Percentiles rank a stretch among this genome's conserved stretches.
phyloP scores from a whole-genome alignment of 2,113 vertebrate genomes.

The Myotis brandtii region DNA sequence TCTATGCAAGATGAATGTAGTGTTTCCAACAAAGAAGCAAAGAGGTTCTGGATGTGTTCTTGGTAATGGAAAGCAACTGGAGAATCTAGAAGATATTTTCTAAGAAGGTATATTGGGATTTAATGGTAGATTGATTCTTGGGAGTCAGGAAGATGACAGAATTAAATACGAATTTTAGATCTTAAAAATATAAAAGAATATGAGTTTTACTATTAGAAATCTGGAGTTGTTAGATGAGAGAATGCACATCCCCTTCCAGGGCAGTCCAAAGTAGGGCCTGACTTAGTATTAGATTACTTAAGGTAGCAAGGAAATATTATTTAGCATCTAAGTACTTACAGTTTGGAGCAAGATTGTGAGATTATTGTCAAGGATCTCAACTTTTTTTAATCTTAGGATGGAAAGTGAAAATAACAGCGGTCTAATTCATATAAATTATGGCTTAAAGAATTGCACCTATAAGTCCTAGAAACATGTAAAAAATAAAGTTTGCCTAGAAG shows the following conservation, averaged over 20 bases:
- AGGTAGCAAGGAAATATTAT: neutral
- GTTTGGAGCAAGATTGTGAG: neutral
- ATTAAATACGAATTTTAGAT: neutral
- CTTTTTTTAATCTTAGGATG: neutral
- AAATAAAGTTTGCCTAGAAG: neutral
- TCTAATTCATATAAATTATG: neutral
- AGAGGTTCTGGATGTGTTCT: neutral
- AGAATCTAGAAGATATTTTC: neutral
- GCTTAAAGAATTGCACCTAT: neutral
- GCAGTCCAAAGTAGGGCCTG: neutral
- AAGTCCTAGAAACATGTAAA: neutral
- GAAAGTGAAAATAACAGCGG: neutral
- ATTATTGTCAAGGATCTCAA: neutral
- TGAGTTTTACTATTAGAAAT: neutral
- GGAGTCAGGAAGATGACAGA: neutral
- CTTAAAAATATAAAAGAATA: neutral
- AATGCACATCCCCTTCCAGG: neutral
- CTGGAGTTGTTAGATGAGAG: neutral
- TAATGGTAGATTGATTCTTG: neutral
- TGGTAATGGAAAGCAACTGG: neutral
- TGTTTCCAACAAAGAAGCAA: neutral
- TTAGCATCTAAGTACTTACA: neutral
- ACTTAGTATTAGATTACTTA: neutral
- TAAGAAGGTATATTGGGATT: neutral
- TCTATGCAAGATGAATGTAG: neutral